phyloP scores from a whole-genome alignment of 92 coral and sea anemone genomes.

The Ricordea florida region DNA sequence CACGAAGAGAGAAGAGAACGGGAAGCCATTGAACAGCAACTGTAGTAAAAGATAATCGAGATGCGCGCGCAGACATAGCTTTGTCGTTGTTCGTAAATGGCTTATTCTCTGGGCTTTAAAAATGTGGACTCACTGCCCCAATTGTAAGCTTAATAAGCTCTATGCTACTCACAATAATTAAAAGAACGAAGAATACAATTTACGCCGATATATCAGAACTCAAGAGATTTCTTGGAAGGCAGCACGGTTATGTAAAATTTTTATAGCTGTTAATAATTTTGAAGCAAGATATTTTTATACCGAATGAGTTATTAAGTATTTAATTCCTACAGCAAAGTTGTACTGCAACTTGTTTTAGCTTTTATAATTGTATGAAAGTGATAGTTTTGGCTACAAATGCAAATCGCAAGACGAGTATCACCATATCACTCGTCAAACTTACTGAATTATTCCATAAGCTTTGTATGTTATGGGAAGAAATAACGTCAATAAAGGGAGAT shows the following conservation, averaged over 20 bases:
- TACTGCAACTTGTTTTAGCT: not conserved
- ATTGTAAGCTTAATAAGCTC: too few species aligned
- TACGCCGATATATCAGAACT: too few species aligned
- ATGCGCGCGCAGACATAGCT: too few species aligned
- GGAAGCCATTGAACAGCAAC: too few species aligned
- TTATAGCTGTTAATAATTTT: slow-evolving; percentile 68
- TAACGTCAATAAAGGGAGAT: slow-evolving; percentile 14
- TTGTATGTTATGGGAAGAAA: slow-evolving; percentile 22
- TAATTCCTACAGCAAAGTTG: slow-evolving; percentile 42
- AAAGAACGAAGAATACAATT: not conserved
- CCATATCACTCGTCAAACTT: not conserved
- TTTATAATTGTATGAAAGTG: slow-evolving; percentile 1
- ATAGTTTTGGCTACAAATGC: not conserved
- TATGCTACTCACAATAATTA: not conserved
- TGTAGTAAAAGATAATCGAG: too few species aligned
- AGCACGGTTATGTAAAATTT: slow-evolving; percentile 13
- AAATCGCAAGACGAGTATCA: not conserved
- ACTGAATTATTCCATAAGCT: slow-evolving; percentile 15
- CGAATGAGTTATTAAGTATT: slow-evolving; percentile 53
- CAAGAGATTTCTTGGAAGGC: slow-evolving; percentile 2
- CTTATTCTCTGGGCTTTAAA: too few species aligned
- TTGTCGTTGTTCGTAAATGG: too few species aligned
- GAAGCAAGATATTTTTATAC: slow-evolving; percentile 70
- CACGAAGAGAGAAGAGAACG: too few species aligned
- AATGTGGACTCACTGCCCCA: too few species aligned